Base-by-base conservation (phyloP, 1,140 invertebrate species). In the Rhynchophorus ferrugineus region DNA sequence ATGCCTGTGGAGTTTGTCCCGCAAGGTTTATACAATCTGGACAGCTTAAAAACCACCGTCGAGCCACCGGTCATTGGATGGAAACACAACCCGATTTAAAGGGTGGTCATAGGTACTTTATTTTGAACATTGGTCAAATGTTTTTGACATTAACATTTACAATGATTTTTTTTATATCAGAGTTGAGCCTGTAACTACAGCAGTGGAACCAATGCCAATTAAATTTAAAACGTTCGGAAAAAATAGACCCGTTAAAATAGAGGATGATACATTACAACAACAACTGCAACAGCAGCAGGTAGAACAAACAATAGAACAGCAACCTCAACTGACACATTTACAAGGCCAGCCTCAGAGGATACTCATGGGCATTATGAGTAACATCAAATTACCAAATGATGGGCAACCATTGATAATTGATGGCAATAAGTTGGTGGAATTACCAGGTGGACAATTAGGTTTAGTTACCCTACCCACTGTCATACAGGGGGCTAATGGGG, bases 11-110 rank as follows among this genome's bases (percentile, higher is more conserved):
- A 14, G 62, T 68, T 18, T 70, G 69, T 50, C 63, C 67, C 0
- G 66, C 68, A 1, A 57, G 68, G 19, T 71, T 71, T 51, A 70
- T 71, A n/a, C 69, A 71, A 45, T 67, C 66, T 0, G 68, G 67
- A 1, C 69, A 71, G 42, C 43, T 71, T 16, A 71, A 69, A 49
- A 60, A 63, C 9, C 69, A 71, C 42, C 56, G 64, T 9, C 58
- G 67, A 36, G 58, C 66, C 2, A 67, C 63, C 1, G 69, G 67
- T 7, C 69, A 70, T 49, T 70, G 69, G 69, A 62, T 67, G 53
- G 69, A 70, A 54, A 68, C 61, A 0, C 64, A 60, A 24, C 68
- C 68, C 2, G 68, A 70, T 49, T 46, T 70, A 13, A 70, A 70
- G 54, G 68, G 68, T 18, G 67, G 67, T 9, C 66, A 70, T 49